Percentiles rank a stretch among this genome's conserved stretches.
Evolutionary conservation across 2,797 vertebrate genomes (phyloP).

Genomic region (Thaleichthys pacificus): DNA sequence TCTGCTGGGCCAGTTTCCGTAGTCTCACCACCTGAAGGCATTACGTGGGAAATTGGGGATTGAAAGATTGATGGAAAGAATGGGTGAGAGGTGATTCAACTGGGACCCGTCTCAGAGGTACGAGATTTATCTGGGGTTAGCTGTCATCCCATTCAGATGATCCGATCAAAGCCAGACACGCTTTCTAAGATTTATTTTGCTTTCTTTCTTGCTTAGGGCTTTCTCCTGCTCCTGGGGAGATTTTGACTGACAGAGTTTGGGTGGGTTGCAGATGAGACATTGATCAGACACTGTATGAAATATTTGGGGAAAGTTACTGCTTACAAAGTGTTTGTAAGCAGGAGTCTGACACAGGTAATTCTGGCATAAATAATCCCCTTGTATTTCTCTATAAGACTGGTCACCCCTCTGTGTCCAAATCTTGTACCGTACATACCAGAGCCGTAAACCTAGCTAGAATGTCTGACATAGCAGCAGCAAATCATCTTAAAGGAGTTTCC

Average conservation of each 20-base stretch:
- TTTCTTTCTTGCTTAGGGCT: background rate
- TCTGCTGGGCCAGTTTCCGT: constrained; percentile 95
- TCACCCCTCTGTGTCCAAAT: background rate
- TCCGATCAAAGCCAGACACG: background rate
- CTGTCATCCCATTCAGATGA: background rate
- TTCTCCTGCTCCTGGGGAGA: background rate
- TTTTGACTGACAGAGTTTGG: background rate
- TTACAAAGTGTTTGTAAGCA: background rate
- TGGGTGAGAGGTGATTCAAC: background rate
- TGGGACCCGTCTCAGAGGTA: background rate
- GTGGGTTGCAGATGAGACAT: too few relatives aligned
- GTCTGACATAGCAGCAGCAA: background rate
- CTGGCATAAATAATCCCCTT: background rate
- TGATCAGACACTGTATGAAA: background rate
- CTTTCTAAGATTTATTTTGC: background rate
- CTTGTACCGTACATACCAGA: background rate
- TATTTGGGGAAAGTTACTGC: background rate
- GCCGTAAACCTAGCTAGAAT: background rate
- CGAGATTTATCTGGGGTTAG: background rate
- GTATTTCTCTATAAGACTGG: background rate
- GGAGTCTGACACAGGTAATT: too few relatives aligned
- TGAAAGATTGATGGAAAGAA: too few relatives aligned
- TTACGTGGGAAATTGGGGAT: background rate
- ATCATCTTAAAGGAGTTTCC: background rate
- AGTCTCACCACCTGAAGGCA: constrained; percentile 83